Evolutionary conservation across 2,113 vertebrate genomes (phyloP), one percentile per base, ranked within the genome.

Genomic region (Myanophis thanlyinensis): DNA sequence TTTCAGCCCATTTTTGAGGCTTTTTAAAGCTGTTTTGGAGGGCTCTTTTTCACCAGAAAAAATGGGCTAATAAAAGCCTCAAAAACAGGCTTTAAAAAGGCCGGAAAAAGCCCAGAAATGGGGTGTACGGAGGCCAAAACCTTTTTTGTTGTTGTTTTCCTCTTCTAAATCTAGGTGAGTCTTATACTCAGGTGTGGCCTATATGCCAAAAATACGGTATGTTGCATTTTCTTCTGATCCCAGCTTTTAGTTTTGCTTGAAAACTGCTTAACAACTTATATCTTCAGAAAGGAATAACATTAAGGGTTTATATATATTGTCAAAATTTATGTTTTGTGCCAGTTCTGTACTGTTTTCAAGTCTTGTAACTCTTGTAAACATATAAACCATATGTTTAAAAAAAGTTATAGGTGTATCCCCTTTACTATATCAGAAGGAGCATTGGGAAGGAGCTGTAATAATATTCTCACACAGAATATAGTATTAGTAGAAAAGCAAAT

Each of bases 301-400:
- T 22, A 35, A 59, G 18, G 1, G 47, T 12, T 6, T 54, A 52
- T 25, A 52, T 12, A 13, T n/a, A 20, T 51, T 87, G 47, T 62
- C 30, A 54, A 95, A 91, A 88, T 92, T 91, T 89, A 86, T 89
- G 87, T 89, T 91, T 94, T 87, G 30, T 93, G 91, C 92, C 89
- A 93, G 89, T 90, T 89, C 93, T 88, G 86, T 91, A 87, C 53
- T 85, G 93, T 93, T 96, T 96, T 94, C 94, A 48, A 48, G 30
- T 5, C 46, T 90, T 53, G 8, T 18, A 87, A 47, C 12, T 51
- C n/a, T n/a, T n/a, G n/a, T n/a, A n/a, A n/a, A n/a, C n/a, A n/a
- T n/a, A n/a, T n/a, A 46, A 88, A 40, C 56, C 62, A 51, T 48
- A 20, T 11, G 27, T 44, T 91, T 46, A 59, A 84, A 85, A 85